These are phyloP conservation scores for Eucidaris tribuloides DNA, from an alignment of 35 echinoderm and acorn worm genomes.

Conservation along the genomic window DNA sequence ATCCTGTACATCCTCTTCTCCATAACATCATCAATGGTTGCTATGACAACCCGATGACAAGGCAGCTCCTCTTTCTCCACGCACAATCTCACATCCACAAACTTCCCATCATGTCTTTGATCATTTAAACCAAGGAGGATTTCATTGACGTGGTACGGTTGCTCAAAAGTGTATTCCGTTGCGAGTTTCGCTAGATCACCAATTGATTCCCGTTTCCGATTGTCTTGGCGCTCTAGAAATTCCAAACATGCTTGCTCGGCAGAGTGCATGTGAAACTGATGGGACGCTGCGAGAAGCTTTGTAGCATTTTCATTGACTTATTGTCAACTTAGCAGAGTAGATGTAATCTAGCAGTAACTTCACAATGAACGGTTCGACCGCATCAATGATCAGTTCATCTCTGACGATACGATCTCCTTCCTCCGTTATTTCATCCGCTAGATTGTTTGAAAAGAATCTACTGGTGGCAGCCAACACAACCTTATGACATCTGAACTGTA, in stretches of 20 bases:
- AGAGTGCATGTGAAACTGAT: constrained; percentile 78
- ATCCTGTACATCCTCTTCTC: constrained; percentile 65
- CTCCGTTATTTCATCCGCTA: constrained; percentile 78
- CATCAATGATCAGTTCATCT: constrained; percentile 66
- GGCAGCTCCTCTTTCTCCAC: constrained; percentile 69
- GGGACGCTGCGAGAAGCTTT: constrained; percentile 64
- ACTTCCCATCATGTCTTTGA: constrained; percentile 72
- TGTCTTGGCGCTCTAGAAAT: constrained; percentile 71
- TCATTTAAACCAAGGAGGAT: constrained; percentile 91
- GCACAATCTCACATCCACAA: constrained; percentile 68
- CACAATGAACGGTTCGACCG: constrained; percentile 72
- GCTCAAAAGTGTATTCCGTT: constrained; percentile 81
- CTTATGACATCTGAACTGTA: constrained; percentile 78
- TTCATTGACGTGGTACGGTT: constrained; percentile 95
- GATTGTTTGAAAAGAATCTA: constrained; percentile 72
- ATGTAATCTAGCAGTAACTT: constrained; percentile 85
- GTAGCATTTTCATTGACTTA: constrained; percentile 78
- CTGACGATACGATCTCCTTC: constrained; percentile 56
- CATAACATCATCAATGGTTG: constrained; percentile 78
- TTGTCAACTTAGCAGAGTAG: constrained; percentile 87
- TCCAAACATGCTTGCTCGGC: constrained; percentile 89
- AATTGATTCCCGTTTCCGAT: constrained; percentile 29
- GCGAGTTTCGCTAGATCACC: constrained; percentile 49
- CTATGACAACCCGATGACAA: constrained; percentile 89
- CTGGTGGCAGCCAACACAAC: constrained; percentile 88